phyloP scores from a whole-genome alignment of 2,113 vertebrate species.

The Athene cunicularia region DNA sequence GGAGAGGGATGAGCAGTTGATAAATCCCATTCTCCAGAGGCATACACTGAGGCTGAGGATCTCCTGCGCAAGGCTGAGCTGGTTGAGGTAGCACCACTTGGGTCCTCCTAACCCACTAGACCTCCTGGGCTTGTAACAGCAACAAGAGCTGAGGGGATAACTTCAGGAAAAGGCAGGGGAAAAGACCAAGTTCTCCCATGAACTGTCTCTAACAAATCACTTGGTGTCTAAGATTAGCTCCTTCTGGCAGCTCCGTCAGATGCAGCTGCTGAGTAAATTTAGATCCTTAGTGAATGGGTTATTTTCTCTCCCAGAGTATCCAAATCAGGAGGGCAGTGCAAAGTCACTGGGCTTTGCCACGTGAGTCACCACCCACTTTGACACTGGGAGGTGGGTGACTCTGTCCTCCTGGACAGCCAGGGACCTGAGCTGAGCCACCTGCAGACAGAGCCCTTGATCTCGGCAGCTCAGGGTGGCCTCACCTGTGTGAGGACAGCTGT shows the following conservation, averaged over 20 bases:
- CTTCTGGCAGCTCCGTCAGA: slow-evolving; percentile 50
- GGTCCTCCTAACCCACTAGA: neutral
- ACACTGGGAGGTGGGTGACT: neutral
- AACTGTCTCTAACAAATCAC: neutral
- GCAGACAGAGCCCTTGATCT: neutral
- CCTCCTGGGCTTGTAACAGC: neutral
- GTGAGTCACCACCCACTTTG: neutral
- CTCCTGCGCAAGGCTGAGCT: neutral
- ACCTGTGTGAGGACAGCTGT: neutral
- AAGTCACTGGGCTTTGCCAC: slow-evolving; percentile 11
- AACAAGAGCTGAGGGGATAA: neutral
- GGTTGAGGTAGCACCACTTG: neutral
- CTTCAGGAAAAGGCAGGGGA: neutral
- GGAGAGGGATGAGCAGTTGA: neutral
- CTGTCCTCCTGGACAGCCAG: neutral
- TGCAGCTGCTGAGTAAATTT: slow-evolving; percentile 80
- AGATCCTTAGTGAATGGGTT: slow-evolving; percentile 53
- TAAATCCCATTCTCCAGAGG: neutral
- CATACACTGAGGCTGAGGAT: neutral
- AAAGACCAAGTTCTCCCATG: neutral
- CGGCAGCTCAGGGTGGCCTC: neutral
- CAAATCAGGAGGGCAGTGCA: neutral
- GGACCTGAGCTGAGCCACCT: neutral
- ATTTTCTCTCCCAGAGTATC: neutral
- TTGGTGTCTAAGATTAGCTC: slow-evolving; percentile 62